phyloP scores from a whole-genome alignment of 2,797 vertebrate species.

The Acanthurus leucopareius region DNA sequence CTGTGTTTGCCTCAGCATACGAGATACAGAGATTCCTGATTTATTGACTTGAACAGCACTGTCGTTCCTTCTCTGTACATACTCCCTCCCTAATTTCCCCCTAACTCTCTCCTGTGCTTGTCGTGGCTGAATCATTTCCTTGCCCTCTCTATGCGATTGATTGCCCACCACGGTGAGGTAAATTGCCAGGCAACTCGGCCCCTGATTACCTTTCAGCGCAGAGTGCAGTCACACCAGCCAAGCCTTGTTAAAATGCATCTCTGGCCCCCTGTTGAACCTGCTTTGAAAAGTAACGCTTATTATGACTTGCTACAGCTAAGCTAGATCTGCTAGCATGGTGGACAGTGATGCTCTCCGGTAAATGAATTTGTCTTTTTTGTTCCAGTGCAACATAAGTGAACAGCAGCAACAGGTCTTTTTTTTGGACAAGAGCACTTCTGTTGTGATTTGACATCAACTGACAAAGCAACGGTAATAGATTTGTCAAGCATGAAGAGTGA shows the following conservation, averaged over 20 bases:
- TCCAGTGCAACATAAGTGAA: constrained; percentile 15
- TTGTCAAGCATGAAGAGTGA: constrained; percentile 61
- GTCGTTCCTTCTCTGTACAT: constrained; percentile 72
- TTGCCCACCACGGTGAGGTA: constrained; percentile 86
- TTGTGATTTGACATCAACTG: constrained; percentile 57
- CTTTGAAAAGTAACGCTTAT: constrained; percentile 80
- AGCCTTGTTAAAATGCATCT: constrained; percentile 86
- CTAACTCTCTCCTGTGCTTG: constrained; percentile 74
- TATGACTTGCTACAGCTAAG: constrained; percentile 77
- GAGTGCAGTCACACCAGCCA: constrained; percentile 82
- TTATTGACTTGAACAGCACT: constrained; percentile 80
- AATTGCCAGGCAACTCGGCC: constrained; percentile 86
- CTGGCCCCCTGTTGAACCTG: constrained; percentile 77
- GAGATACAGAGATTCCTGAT: constrained; percentile 67
- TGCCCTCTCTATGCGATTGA: constrained; percentile 85
- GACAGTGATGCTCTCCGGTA: constrained; percentile 56
- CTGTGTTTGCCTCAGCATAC: constrained; percentile 55
- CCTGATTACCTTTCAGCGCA: constrained; percentile 89
- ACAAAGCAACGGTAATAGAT: constrained; percentile 58
- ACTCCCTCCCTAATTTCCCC: constrained; percentile 74
- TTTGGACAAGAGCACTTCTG: constrained; percentile 52
- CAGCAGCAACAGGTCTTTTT: constrained; percentile 40
- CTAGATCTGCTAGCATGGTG: constrained; percentile 66
- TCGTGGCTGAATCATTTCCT: constrained; percentile 87
- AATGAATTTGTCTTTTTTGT: constrained; percentile 52